A percentile compares a stretch with the other conserved stretches of the same genome.
Evolutionary conservation across 1,140 invertebrate genomes (phyloP).

Genomic region (Orius insidiosus): DNA sequence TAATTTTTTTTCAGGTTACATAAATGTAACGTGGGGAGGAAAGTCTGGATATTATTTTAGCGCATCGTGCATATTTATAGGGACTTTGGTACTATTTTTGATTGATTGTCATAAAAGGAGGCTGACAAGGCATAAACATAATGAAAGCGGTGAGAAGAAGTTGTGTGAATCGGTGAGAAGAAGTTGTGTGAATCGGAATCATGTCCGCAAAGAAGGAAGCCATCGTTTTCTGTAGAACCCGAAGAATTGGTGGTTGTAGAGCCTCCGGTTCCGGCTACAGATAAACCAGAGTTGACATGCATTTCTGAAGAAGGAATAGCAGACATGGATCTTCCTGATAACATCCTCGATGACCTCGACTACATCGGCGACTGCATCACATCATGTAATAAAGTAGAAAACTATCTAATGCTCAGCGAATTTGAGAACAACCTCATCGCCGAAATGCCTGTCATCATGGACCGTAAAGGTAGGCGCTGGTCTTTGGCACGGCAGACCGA

Average conservation of each 20-base stretch:
- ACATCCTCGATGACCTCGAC: constrained; percentile 61
- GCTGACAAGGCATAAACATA: constrained; percentile 46
- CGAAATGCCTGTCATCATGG: constrained; percentile 51
- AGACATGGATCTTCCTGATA: constrained; percentile 66
- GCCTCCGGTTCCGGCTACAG: constrained; percentile 19
- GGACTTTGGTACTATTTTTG: constrained; percentile 57
- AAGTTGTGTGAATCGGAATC: constrained; percentile 33
- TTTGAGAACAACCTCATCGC: constrained; percentile 73
- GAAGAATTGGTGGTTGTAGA: constrained; percentile 32
- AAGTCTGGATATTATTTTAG: constrained; percentile 69
- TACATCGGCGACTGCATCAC: constrained; percentile 73
- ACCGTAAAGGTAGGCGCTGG: constrained; percentile 48
- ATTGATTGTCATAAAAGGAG: constrained; percentile 58
- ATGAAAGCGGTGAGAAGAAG: constrained; percentile 22
- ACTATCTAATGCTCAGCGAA: constrained; percentile 71
- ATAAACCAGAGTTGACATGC: constrained; percentile 61
- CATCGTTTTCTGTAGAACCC: constrained; percentile 39
- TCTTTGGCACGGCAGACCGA: constrained; percentile 36
- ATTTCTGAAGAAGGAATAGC: constrained; percentile 71
- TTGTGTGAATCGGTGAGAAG: constrained; percentile 30
- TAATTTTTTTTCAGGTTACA: constrained; percentile 40
- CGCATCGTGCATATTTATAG: constrained; percentile 54
- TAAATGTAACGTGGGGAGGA: constrained; percentile 52
- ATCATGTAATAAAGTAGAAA: constrained; percentile 71
- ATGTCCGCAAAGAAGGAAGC: constrained; percentile 35